phyloP scores from a whole-genome alignment of 2,797 vertebrate species.

The Epinephelus malabaricus region DNA sequence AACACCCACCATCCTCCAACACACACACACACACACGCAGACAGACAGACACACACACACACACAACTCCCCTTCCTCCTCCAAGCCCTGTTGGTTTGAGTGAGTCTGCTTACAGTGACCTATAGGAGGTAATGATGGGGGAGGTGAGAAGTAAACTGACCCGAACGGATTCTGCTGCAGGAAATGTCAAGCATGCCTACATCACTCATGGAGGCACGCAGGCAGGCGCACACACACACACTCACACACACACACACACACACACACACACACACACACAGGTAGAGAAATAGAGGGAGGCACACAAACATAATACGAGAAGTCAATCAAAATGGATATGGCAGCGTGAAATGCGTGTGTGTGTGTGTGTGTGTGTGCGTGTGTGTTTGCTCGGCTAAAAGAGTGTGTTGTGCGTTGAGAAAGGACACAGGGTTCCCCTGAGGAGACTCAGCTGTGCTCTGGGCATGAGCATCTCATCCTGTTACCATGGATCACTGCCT shows the following conservation, averaged over 20 bases:
- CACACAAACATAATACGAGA: slow-evolving; percentile 45
- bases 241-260: slow-evolving; percentile 3
- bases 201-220: slow-evolving; percentile 72
- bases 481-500: slow-evolving; percentile 88
- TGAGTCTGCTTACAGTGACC: slow-evolving; percentile 77
- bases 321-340: slow-evolving; percentile 59
- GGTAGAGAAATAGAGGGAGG: slow-evolving; percentile 20
- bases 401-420: slow-evolving; percentile 64
- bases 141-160: slow-evolving; percentile 81
- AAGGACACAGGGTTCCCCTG: slow-evolving; percentile 82
- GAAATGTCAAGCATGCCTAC: slow-evolving; percentile 80
- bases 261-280: slow-evolving; percentile 14
- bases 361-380: slow-evolving; percentile 19
- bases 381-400: slow-evolving; percentile 52
- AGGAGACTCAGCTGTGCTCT: slow-evolving; percentile 88
- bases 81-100: slow-evolving; percentile 56
- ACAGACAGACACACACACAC: slow-evolving; percentile 23
- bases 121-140: slow-evolving; percentile 77
- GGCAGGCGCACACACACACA: not conserved
- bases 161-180: slow-evolving; percentile 73
- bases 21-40: slow-evolving; percentile 30
- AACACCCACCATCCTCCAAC: slow-evolving; percentile 22
- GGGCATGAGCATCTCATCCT: slow-evolving; percentile 85
- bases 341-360: slow-evolving; percentile 18
- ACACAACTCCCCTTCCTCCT: slow-evolving; percentile 18